Base-by-base conservation (phyloP, 2,797 vertebrate species). In the Varecia variegata region DNA sequence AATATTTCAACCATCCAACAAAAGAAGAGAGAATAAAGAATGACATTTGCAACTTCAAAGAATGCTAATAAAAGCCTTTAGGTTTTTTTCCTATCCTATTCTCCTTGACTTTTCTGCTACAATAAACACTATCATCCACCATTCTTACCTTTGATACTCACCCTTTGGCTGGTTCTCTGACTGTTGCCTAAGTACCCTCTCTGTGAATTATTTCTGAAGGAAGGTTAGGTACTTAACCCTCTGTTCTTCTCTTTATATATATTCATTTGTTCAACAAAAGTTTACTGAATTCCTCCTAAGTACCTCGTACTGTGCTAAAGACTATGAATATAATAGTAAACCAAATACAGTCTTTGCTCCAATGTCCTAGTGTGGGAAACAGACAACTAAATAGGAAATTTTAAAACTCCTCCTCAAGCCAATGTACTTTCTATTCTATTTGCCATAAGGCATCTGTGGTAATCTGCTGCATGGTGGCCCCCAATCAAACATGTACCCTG, bases 11-110 rank as follows among this genome's bases (percentile, higher is more conserved):
- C 15, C 58, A 93, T 88, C 17, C 43, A 85, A 71, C 25, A 71
- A 92, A 92, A 84, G 18, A 94, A 84, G 13, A 62, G 17, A 94
- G 30, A 94, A 95, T 38, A 93, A 94, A 81, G 50, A 92, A 71
- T 93, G 77, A 62, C 84, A 76, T 70, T 54, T 93, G 18, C 88
- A 91, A 35, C 84, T 90, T 92, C 65, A 71, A 85, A 43, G 13
- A 87, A 90, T 38, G 15, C 40, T 71, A 94, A 80, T 80, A 88
- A 95, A 93, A 92, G 27, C 23, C 38, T 54, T 12, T 2, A n/a
- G 40, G 58, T 14, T 77, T 93, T 68, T 92, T 77, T 54, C 25
- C 25, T 80, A 88, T 45, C 32, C 38, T 74, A 30, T 86, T 87
- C 27, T 54, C 74, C 58, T 60, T 77, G 68, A 87, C 12, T 93